A percentile compares a stretch with the other conserved stretches of the same genome.
These are phyloP conservation scores for Sebastes hubbsi DNA, from an alignment of 2,797 vertebrate genomes.

Conservation along the genomic window DNA sequence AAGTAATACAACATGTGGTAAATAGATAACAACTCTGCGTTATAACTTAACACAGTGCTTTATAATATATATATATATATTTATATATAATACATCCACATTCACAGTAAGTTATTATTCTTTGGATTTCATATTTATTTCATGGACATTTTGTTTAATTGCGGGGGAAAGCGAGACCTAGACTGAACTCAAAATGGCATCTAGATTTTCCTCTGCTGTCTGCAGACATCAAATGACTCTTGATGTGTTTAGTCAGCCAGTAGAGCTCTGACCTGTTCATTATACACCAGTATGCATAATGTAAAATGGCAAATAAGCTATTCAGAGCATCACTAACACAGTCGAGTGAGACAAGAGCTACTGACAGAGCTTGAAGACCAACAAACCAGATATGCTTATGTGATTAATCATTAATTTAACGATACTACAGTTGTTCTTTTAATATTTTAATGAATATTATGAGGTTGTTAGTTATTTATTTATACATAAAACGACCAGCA, in stretches of 20 bases:
- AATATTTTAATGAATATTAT: neutral
- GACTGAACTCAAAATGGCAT: slow-evolving; percentile 32
- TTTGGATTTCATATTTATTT: neutral
- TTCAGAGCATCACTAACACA: slow-evolving; percentile 48
- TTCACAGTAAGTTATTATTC: neutral
- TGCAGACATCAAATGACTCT: slow-evolving; percentile 35
- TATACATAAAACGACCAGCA: neutral
- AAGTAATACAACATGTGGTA: neutral
- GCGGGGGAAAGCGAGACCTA: neutral
- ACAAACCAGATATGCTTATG: neutral
- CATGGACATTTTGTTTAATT: slow-evolving; percentile 2
- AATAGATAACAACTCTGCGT: neutral
- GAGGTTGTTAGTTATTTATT: neutral
- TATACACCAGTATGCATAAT: slow-evolving; percentile 48
- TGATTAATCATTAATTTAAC: neutral
- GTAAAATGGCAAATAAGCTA: slow-evolving; percentile 51
- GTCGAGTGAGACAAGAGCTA: neutral
- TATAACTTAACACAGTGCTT: neutral
- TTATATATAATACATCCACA: neutral
- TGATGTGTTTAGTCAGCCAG: slow-evolving; percentile 54
- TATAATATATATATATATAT: neutral
- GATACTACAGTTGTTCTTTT: neutral
- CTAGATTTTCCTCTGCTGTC: slow-evolving; percentile 15
- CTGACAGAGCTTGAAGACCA: neutral
- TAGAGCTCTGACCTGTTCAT: slow-evolving; percentile 51